Percentiles rank a stretch among this genome's conserved stretches.
phyloP scores from a whole-genome alignment of 2,797 vertebrate genomes.

The Danio choprae region DNA sequence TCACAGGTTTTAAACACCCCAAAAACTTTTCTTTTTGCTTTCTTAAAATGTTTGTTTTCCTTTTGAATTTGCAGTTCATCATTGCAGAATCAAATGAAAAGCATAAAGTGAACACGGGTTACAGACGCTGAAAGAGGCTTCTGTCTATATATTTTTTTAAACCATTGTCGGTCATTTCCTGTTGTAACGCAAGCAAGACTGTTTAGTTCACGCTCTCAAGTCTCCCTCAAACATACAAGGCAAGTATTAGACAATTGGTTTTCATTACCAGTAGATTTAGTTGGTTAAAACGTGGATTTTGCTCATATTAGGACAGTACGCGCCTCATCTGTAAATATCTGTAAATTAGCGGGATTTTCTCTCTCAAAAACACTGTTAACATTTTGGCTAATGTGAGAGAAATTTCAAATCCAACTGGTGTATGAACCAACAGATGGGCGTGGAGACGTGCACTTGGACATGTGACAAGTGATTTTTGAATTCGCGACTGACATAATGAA shows the following conservation, averaged over 20 bases:
- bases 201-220: not conserved
- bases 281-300: not conserved
- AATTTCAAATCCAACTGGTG: conserved; percentile 35
- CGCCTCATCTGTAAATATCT: conserved; percentile 28
- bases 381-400: conserved; percentile 63
- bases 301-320: not conserved
- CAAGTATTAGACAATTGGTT: not conserved
- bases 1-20: not conserved
- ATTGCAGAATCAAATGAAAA: too few species aligned
- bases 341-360: not conserved
- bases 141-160: not conserved
- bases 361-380: conserved; percentile 70
- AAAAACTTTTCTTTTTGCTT: not conserved
- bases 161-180: not conserved
- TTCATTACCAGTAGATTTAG: not conserved
- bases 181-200: not conserved
- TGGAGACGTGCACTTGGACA: conserved; percentile 69
- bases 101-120: not conserved
- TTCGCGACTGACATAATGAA: conserved; percentile 73
- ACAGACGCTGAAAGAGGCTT: not conserved
- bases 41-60: not conserved
- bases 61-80: not conserved
- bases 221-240: not conserved
- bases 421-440: conserved; percentile 38
- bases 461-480: conserved; percentile 75